phyloP scores from a whole-genome alignment of 2,113 vertebrate genomes.

The Pedetes capensis region DNA sequence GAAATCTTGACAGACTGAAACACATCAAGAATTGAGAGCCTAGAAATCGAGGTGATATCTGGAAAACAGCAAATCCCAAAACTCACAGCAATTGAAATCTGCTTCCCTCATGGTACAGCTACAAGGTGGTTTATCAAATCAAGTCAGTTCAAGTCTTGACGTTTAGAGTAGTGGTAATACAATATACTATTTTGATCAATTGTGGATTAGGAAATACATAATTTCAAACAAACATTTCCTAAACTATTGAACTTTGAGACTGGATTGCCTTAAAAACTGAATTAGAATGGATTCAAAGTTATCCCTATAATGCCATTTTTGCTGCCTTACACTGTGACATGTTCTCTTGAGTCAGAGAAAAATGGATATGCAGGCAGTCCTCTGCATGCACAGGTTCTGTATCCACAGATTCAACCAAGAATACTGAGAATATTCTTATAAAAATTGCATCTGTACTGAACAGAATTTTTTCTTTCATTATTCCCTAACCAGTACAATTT shows the following conservation, averaged over 20 bases:
- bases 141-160: too few species aligned
- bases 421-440: neutral
- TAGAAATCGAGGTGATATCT: neutral
- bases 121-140: neutral
- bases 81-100: neutral
- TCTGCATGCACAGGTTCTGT: neutral
- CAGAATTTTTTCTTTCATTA: neutral
- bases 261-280: neutral
- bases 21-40: neutral
- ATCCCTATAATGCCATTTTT: neutral
- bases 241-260: neutral
- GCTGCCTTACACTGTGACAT: neutral
- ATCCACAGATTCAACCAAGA: neutral
- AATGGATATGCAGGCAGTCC: neutral
- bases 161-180: neutral
- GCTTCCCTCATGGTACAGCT: neutral
- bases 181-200: neutral
- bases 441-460: neutral
- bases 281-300: neutral
- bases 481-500: neutral
- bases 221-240: neutral
- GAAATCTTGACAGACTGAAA: constrained; percentile 11
- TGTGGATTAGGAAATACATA: neutral
- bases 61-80: neutral
- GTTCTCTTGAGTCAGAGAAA: neutral